These are phyloP conservation scores for Melanargia galathea DNA, from an alignment of 2,888 invertebrate species.

Conservation along the genomic window DNA sequence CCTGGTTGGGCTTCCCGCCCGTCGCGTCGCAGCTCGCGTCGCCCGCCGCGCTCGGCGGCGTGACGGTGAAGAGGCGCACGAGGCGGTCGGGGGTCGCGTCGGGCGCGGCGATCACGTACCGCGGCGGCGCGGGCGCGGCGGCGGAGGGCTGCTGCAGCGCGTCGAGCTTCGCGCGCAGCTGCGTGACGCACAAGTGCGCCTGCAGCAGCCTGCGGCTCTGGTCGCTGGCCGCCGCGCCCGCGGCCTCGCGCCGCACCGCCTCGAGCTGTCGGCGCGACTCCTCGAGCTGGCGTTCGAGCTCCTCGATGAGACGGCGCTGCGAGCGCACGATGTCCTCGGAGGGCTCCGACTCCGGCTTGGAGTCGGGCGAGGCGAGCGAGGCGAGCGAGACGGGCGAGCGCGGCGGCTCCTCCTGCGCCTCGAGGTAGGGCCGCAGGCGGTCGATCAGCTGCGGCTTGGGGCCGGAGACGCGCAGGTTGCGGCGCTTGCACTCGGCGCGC, in stretches of 20 bases:
- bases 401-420: slow-evolving; percentile 76
- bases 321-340: slow-evolving; percentile 90
- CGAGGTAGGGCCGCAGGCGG: slow-evolving; percentile 89
- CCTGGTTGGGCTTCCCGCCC: slow-evolving; percentile 67
- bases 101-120: slow-evolving; percentile 56
- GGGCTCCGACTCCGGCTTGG: slow-evolving; percentile 64
- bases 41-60: slow-evolving; percentile 50
- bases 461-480: slow-evolving; percentile 97
- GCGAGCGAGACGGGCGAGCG: slow-evolving; percentile 69
- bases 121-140: slow-evolving; percentile 72
- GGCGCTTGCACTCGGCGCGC: slow-evolving; percentile 95
- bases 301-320: slow-evolving; percentile 92
- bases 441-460: slow-evolving; percentile 97
- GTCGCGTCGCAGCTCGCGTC: slow-evolving; percentile 43
- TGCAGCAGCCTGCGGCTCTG: slow-evolving; percentile 82
- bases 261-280: slow-evolving; percentile 90
- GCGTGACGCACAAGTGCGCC: slow-evolving; percentile 81
- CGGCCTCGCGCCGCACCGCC: slow-evolving; percentile 84
- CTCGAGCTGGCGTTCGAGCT: slow-evolving; percentile 90
- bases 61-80: slow-evolving; percentile 65
- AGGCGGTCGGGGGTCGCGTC: slow-evolving; percentile 58
- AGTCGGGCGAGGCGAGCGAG: slow-evolving; percentile 64
- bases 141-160: slow-evolving; percentile 79
- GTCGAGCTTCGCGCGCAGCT: slow-evolving; percentile 84
- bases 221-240: slow-evolving; percentile 74